These are phyloP conservation scores for Tetranychus piercei DNA, from an alignment of 2,888 invertebrate species.

Conservation along the genomic window DNA sequence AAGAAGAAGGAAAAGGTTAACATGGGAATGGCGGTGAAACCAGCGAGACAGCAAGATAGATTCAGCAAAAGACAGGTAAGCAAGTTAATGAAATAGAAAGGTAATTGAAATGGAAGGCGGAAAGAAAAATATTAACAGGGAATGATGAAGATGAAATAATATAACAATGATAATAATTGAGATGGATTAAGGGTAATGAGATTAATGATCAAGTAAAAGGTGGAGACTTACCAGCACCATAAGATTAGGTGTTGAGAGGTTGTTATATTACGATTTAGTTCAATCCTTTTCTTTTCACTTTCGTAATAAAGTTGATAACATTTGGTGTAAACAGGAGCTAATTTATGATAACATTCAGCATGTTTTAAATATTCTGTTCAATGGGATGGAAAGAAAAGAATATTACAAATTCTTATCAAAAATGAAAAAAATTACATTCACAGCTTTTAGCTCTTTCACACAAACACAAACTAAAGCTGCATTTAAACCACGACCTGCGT, in stretches of 20 bases:
- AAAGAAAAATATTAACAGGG: background rate
- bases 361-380: slow-evolving; percentile 13
- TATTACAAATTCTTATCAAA: background rate
- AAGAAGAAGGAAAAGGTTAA: background rate
- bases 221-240: slow-evolving; percentile 16
- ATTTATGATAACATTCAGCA: slow-evolving; percentile 14
- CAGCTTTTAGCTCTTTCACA: too few relatives aligned
- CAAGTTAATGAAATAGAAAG: too few relatives aligned
- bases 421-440: too few relatives aligned
- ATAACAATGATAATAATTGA: too few relatives aligned
- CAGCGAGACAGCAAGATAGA: too few relatives aligned
- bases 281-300: background rate
- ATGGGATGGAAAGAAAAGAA: background rate
- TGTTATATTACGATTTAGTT: background rate
- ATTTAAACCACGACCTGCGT: too few relatives aligned
- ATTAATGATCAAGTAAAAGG: background rate
- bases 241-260: background rate
- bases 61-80: too few relatives aligned
- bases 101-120: background rate
- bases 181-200: too few relatives aligned
- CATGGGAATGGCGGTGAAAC: too few relatives aligned
- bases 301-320: slow-evolving; percentile 8
- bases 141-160: too few relatives aligned
- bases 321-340: background rate
- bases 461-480: too few relatives aligned